Evolutionary conservation across 1,140 invertebrate genomes (phyloP).

Genomic region (Camponotus floridanus): DNA sequence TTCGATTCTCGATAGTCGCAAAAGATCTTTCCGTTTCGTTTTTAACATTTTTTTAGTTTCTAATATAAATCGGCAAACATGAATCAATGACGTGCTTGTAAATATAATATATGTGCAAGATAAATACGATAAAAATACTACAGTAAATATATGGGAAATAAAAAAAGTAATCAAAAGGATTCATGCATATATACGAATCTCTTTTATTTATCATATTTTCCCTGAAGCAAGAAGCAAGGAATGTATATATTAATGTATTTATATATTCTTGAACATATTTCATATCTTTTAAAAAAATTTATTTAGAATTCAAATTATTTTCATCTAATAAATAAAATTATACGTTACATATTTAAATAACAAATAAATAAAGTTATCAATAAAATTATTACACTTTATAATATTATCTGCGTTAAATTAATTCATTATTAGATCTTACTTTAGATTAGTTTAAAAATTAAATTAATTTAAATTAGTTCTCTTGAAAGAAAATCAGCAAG

Average conservation of each 20-base stretch:
- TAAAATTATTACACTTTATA: too few species aligned
- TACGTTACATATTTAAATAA: too few species aligned
- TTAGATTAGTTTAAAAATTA: background rate
- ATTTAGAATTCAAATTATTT: background rate
- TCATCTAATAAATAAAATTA: background rate
- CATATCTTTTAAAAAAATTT: background rate
- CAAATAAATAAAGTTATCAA: too few species aligned
- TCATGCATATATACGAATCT: background rate
- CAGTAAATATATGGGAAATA: background rate
- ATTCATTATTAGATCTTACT: too few species aligned
- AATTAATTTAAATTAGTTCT: background rate
- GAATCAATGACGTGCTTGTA: background rate
- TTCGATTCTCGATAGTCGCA: slow-evolving; percentile 17
- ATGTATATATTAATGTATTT: too few species aligned
- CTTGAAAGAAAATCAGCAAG: background rate
- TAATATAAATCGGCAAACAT: background rate
- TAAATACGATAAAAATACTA: slow-evolving; percentile 14
- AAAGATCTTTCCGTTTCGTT: background rate
- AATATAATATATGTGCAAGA: slow-evolving; percentile 12
- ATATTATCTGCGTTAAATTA: background rate
- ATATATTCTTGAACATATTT: too few species aligned
- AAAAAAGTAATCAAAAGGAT: background rate
- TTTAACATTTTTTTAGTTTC: slow-evolving; percentile 5
- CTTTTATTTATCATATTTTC: background rate
- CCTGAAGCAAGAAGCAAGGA: background rate